Conservation (phyloP, 2,797 vertebrate genomes). For the Anguilla pacifica region DNA sequence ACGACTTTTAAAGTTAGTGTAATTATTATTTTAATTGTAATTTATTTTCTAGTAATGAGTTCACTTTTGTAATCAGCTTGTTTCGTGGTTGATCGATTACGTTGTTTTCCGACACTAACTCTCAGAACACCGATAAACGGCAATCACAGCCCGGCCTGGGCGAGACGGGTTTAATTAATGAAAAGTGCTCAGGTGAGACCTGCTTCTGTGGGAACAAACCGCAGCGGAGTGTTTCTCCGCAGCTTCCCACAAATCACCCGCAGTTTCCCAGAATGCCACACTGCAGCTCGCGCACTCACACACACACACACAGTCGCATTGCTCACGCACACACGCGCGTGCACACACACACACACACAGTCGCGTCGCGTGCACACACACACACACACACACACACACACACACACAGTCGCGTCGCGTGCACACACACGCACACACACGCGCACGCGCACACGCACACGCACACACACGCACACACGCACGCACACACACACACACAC, state of each 20-base stretch:
- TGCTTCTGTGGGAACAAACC: conserved; percentile 20
- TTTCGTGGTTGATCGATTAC: conserved; percentile 44
- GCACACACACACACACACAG: too few relatives aligned
- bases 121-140: conserved; percentile 32
- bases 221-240: conserved; percentile 15
- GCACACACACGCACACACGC: too few relatives aligned
- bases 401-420: too few relatives aligned
- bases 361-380: too few relatives aligned
- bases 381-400: too few relatives aligned
- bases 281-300: neutral
- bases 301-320: too few relatives aligned
- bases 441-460: too few relatives aligned
- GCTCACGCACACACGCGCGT: too few relatives aligned
- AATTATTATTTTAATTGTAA: conserved; percentile 50
- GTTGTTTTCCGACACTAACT: conserved; percentile 39
- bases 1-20: conserved; percentile 42
- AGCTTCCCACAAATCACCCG: conserved; percentile 18
- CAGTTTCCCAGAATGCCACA: neutral
- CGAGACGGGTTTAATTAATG: conserved; percentile 40
- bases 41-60: conserved; percentile 47
- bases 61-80: conserved; percentile 47
- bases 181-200: conserved; percentile 43
- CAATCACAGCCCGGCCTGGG: conserved; percentile 33
- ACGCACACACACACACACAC: too few relatives aligned
- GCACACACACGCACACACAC: too few relatives aligned